Conservation (phyloP, 2,888 invertebrate species). For the Amiota minor region DNA sequence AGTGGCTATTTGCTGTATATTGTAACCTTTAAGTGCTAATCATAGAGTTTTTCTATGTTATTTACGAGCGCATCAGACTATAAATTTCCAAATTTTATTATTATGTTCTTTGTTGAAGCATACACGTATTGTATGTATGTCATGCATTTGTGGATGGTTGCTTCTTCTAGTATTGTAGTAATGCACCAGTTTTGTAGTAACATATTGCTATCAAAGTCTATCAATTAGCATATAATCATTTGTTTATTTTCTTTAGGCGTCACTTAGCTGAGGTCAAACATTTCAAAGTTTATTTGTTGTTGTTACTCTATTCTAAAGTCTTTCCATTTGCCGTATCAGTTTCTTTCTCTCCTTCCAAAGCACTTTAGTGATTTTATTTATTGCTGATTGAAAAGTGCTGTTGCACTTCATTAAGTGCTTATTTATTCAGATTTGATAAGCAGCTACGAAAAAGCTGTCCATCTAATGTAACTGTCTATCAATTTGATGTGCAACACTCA, state of each 20-base stretch:
- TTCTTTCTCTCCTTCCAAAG: not conserved
- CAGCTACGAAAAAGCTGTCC: not conserved
- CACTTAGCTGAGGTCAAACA: slow-evolving; percentile 26
- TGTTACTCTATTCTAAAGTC: not conserved
- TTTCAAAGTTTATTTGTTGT: not conserved
- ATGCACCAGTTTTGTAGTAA: slow-evolving; percentile 25
- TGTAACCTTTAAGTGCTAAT: not conserved
- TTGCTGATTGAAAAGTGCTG: slow-evolving; percentile 14
- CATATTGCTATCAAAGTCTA: slow-evolving; percentile 24
- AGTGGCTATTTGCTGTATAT: not conserved
- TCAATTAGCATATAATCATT: slow-evolving; percentile 44
- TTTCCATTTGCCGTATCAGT: not conserved
- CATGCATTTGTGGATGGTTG: slow-evolving; percentile 13
- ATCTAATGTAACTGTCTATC: slow-evolving; percentile 43
- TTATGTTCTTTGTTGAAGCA: not conserved
- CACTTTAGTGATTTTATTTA: not conserved
- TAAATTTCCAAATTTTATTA: slow-evolving; percentile 22
- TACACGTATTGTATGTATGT: too few relatives aligned
- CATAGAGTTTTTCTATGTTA: slow-evolving; percentile 12
- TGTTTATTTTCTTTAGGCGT: slow-evolving; percentile 24
- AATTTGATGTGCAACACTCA: slow-evolving; percentile 34
- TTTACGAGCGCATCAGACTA: slow-evolving; percentile 4
- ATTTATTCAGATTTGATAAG: slow-evolving; percentile 24
- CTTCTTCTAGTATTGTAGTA: slow-evolving; percentile 24
- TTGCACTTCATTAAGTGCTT: not conserved